A percentile compares a stretch with the other conserved stretches of the same genome.
These are phyloP conservation scores for Sanderia malayensis DNA, from an alignment of 30 jellyfish, hydroid and myxozoan species.

Conservation along the genomic window DNA sequence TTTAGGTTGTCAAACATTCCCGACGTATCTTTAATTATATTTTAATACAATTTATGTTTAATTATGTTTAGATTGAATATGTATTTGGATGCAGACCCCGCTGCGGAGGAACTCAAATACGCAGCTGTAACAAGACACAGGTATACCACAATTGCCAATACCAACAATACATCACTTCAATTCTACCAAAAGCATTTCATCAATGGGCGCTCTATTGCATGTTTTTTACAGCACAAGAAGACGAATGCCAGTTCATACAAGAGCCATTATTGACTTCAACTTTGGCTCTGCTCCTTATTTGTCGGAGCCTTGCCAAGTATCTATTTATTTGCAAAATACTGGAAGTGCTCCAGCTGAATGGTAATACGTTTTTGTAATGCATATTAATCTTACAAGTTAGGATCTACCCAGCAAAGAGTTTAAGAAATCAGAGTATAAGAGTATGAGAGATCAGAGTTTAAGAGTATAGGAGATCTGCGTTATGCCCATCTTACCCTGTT, in stretches of 20 bases:
- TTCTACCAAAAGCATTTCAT: too few relatives aligned
- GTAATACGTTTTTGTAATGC: slow-evolving; percentile 12
- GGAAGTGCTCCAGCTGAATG: slow-evolving; percentile 72
- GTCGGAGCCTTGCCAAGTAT: slow-evolving; percentile 41
- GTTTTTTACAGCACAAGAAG: slow-evolving; percentile 70
- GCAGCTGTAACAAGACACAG: slow-evolving; percentile 74
- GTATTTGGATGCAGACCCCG: slow-evolving; percentile 72
- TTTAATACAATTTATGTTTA: too few relatives aligned
- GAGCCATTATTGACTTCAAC: slow-evolving; percentile 77
- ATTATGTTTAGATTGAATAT: slow-evolving; percentile 81
- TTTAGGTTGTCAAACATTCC: too few relatives aligned
- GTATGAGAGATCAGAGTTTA: too few relatives aligned
- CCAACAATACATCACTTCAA: too few relatives aligned
- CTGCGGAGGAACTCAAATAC: slow-evolving; percentile 66
- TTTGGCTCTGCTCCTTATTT: slow-evolving; percentile 78
- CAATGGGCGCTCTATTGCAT: neutral
- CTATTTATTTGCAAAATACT: slow-evolving; percentile 53
- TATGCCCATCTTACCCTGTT: too few relatives aligned
- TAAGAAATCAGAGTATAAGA: too few relatives aligned
- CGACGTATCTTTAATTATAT: too few relatives aligned
- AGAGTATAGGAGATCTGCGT: too few relatives aligned
- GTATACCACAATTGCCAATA: too few relatives aligned
- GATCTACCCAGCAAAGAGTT: too few relatives aligned
- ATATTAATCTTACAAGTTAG: neutral
- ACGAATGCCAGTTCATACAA: slow-evolving; percentile 88